Conservation (phyloP, 92 coral and sea anemone genomes). For the Palythoa caribaeorum region DNA sequence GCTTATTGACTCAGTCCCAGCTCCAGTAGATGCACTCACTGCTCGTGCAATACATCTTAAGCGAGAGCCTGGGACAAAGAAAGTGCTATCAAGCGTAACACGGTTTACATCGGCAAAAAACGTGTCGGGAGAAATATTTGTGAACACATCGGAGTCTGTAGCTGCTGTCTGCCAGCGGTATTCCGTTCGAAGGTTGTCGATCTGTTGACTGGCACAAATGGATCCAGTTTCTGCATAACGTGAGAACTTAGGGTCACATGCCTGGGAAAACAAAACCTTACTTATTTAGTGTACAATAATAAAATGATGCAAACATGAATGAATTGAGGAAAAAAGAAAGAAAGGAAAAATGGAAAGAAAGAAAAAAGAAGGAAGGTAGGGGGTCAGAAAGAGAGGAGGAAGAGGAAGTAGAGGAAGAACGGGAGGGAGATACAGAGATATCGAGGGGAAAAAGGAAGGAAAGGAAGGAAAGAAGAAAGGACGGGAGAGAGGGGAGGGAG, state of each 20-base stretch:
- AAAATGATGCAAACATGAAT: not conserved
- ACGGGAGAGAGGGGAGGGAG: too few relatives aligned
- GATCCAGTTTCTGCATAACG: conserved; percentile 97
- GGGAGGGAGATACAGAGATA: not conserved
- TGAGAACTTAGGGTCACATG: conserved; percentile 93
- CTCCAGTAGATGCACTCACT: conserved; percentile 75
- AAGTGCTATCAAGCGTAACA: conserved; percentile 89
- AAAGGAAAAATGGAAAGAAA: not conserved
- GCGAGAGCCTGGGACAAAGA: conserved; percentile 86
- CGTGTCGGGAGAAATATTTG: conserved; percentile 77
- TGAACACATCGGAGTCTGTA: conserved; percentile 52
- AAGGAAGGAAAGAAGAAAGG: not conserved
- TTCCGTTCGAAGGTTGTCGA: conserved; percentile 80
- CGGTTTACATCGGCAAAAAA: conserved; percentile 83
- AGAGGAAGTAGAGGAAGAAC: too few relatives aligned
- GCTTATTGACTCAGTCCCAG: conserved; percentile 90
- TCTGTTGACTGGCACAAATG: conserved; percentile 83
- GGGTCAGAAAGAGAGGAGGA: too few relatives aligned
- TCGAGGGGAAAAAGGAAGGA: not conserved
- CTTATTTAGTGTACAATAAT: not conserved
- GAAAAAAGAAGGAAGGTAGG: not conserved
- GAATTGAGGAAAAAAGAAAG: not conserved
- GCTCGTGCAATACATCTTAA: conserved; percentile 94
- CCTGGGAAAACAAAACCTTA: conserved; percentile 53
- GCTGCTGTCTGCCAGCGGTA: conserved; percentile 91